phyloP scores from a whole-genome alignment of 2,888 invertebrate species.

The Cylloceria caligata region DNA sequence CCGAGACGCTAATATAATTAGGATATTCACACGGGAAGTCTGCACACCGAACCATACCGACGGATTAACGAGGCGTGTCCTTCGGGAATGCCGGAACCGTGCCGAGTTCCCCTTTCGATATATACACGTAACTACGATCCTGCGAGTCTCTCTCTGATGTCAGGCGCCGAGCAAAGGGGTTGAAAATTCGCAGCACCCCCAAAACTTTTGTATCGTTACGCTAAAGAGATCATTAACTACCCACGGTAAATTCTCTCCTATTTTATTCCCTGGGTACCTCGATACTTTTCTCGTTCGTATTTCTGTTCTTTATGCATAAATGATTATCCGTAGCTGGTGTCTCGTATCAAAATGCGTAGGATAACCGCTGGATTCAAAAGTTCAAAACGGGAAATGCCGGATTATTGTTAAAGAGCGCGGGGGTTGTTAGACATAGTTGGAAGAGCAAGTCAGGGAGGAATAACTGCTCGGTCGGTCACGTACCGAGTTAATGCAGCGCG shows the following conservation, averaged over 20 bases:
- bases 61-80: conserved; percentile 80
- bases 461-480: conserved; percentile 77
- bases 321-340: conserved; percentile 15
- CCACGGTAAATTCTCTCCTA: conserved; percentile 38
- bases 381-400: conserved; percentile 3
- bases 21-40: conserved; percentile 76
- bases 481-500: conserved; percentile 81
- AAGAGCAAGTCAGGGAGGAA: conserved; percentile 67
- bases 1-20: conserved; percentile 78
- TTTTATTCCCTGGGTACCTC: conserved; percentile 41
- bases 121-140: conserved; percentile 37
- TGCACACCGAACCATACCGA: conserved; percentile 71
- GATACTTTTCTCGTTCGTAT: conserved; percentile 42
- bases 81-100: conserved; percentile 65
- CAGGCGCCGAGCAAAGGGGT: conserved; percentile 69
- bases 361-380: conserved; percentile 7
- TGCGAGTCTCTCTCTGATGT: conserved; percentile 42
- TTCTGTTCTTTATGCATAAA: conserved; percentile 25
- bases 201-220: conserved; percentile 51
- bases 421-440: conserved; percentile 56
- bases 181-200: conserved; percentile 70
- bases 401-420: conserved; percentile 47
- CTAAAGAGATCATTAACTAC: conserved; percentile 62
- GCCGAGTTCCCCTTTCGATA: conserved; percentile 57
- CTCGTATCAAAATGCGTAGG: conserved; percentile 17